These are phyloP conservation scores for Epizoanthus ramosus DNA, from an alignment of 92 coral and sea anemone species.

Conservation along the genomic window DNA sequence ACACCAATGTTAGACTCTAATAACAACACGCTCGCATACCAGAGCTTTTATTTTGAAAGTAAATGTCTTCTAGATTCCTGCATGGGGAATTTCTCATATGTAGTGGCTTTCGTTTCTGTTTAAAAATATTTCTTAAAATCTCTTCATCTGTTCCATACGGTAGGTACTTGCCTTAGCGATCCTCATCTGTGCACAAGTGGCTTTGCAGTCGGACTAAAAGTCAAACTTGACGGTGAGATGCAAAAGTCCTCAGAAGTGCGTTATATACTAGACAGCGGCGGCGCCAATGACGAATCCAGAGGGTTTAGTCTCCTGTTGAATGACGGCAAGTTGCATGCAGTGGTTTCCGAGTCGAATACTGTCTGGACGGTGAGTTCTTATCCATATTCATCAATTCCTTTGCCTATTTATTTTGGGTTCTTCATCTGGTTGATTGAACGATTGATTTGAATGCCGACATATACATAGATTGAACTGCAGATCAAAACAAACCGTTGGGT, in stretches of 20 bases:
- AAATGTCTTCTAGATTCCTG: no score
- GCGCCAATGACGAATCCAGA: constrained; percentile 77
- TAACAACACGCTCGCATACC: no score
- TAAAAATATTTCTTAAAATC: background rate
- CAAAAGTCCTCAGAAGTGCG: constrained; percentile 79
- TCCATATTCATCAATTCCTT: background rate
- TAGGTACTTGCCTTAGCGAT: constrained; percentile 91
- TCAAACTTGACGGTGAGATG: constrained; percentile 83
- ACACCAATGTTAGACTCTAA: no score
- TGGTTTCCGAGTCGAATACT: constrained; percentile 82
- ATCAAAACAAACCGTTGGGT: no score
- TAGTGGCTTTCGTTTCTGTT: background rate
- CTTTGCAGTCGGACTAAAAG: constrained; percentile 82
- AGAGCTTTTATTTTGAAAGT: no score
- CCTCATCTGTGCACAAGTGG: constrained; percentile 92
- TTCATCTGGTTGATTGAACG: no score
- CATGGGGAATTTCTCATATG: no score
- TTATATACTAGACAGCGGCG: constrained; percentile 95
- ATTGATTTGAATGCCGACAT: no score
- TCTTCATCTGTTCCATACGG: background rate
- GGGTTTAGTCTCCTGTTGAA: constrained; percentile 83
- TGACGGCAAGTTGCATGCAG: constrained; percentile 76
- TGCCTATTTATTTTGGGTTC: no score
- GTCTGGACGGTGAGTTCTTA: constrained; percentile 89
- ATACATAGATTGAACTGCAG: no score